Percentiles rank a stretch among this genome's conserved stretches.
Evolutionary conservation across 1,140 invertebrate genomes (phyloP).

Genomic region (Panulirus ornatus): DNA sequence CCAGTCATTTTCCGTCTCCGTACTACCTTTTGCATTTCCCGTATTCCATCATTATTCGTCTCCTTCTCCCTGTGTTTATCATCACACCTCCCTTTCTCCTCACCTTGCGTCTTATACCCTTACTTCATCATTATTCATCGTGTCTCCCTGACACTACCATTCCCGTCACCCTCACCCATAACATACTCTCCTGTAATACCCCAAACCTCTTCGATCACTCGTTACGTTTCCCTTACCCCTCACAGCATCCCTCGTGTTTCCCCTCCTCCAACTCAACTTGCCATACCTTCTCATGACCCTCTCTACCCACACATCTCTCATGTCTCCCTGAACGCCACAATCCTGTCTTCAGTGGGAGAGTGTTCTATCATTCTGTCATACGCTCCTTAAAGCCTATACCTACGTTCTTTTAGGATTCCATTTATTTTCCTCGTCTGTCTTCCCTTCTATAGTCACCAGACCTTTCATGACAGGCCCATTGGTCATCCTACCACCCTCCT

Average conservation of each 20-base stretch:
- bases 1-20: neutral
- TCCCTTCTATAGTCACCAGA: too few species aligned
- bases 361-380: too few species aligned
- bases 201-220: neutral
- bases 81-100: neutral
- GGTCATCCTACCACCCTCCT: too few species aligned
- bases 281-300: too few species aligned
- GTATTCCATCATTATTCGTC: neutral
- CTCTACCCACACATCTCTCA: too few species aligned
- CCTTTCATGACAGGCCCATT: too few species aligned
- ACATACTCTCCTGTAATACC: neutral
- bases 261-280: neutral
- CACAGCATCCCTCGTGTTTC: neutral
- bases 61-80: neutral
- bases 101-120: neutral
- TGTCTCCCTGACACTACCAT: neutral
- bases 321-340: too few species aligned
- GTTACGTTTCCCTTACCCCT: neutral
- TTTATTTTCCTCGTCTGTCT: too few species aligned
- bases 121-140: neutral
- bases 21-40: neutral
- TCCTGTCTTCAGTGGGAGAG: too few species aligned
- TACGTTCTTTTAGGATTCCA: too few species aligned
- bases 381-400: too few species aligned
- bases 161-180: neutral